These are phyloP conservation scores for Eupeodes luniger DNA, from an alignment of 2,888 invertebrate genomes.

Conservation along the genomic window DNA sequence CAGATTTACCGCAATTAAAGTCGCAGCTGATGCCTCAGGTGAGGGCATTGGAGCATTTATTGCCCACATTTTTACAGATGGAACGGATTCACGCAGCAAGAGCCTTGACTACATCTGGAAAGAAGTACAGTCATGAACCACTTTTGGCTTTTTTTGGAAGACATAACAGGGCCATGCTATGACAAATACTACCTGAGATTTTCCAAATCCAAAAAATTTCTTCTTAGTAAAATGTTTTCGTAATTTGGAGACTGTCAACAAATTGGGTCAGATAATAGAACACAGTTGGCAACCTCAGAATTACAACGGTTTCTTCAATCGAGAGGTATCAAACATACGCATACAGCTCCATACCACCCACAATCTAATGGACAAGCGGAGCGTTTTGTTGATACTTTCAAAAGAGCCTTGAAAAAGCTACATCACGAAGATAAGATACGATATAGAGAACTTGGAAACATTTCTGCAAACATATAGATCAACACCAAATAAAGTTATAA, in stretches of 20 bases:
- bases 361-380: neutral
- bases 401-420: neutral
- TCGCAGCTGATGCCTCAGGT: too few species aligned
- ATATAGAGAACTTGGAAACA: neutral
- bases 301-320: neutral
- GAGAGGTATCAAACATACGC: neutral
- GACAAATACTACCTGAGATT: too few species aligned
- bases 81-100: too few species aligned
- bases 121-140: too few species aligned
- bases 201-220: too few species aligned
- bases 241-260: too few species aligned
- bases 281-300: constrained; percentile 9
- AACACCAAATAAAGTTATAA: constrained; percentile 3
- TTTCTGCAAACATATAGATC: constrained; percentile 7
- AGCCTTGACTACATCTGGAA: too few species aligned
- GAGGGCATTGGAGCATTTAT: too few species aligned
- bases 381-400: constrained; percentile 1
- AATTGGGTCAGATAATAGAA: constrained; percentile 34
- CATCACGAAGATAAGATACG: neutral
- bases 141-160: too few species aligned
- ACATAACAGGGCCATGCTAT: too few species aligned
- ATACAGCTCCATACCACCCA: constrained; percentile 1
- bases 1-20: neutral
- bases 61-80: too few species aligned
- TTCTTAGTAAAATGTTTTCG: too few species aligned